Conservation (phyloP, 2,888 invertebrate species). For the Apodemia zela region DNA sequence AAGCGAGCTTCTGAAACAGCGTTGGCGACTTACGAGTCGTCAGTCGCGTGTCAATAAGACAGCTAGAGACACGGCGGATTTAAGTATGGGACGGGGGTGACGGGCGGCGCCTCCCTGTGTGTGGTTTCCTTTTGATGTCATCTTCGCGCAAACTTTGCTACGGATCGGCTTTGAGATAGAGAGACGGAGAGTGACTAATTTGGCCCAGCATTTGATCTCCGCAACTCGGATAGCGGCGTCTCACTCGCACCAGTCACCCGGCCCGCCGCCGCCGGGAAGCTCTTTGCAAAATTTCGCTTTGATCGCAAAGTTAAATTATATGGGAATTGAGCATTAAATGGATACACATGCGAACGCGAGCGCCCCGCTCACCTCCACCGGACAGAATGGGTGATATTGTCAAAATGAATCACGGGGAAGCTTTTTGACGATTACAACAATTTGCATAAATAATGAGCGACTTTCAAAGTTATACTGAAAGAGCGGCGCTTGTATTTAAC, state of each 20-base stretch:
- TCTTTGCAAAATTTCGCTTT: conserved; percentile 80
- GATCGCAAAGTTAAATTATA: conserved; percentile 81
- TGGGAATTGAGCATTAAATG: conserved; percentile 80
- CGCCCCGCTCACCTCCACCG: conserved; percentile 35
- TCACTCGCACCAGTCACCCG: conserved; percentile 66
- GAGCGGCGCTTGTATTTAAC: conserved; percentile 75
- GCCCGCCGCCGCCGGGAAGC: conserved; percentile 70
- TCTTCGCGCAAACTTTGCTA: conserved; percentile 81
- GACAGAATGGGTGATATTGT: conserved; percentile 48
- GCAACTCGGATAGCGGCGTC: conserved; percentile 68
- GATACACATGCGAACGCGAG: conserved; percentile 69
- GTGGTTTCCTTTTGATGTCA: conserved; percentile 81
- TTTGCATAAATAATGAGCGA: conserved; percentile 77
- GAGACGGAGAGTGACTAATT: conserved; percentile 81
- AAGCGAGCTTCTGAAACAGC: conserved; percentile 62
- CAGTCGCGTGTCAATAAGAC: conserved; percentile 79
- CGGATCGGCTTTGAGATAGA: conserved; percentile 81
- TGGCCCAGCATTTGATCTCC: conserved; percentile 81
- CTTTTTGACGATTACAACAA: conserved; percentile 65
- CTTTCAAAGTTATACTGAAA: conserved; percentile 71
- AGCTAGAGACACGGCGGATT: conserved; percentile 71
- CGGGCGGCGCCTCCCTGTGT: conserved; percentile 70
- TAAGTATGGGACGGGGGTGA: conserved; percentile 65
- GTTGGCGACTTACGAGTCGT: conserved; percentile 72
- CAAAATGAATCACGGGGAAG: conserved; percentile 53